Evolutionary conservation across 1,140 invertebrate genomes (phyloP), one percentile per base, ranked within the genome.

Genomic region (Oscheius sp.): DNA sequence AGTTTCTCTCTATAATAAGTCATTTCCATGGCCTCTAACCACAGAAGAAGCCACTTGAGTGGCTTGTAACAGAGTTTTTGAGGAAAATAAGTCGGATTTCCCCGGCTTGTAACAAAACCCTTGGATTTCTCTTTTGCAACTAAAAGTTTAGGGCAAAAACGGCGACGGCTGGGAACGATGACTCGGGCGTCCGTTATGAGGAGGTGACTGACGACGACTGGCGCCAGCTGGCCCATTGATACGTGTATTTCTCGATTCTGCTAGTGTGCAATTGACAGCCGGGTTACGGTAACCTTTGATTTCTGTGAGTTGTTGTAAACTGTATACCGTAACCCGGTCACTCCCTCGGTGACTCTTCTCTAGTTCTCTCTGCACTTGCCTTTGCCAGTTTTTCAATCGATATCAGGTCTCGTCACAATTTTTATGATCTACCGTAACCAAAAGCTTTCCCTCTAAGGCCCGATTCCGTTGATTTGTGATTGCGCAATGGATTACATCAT

Each of bases 341-440:
- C n/a, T n/a, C n/a, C 7, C 49, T 55, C 49, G 49, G 49, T 55
- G 49, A 20, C 4, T 55, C 28, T 7, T n/a, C n/a, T 55, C 49
- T 55, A 55, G 49, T 55, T 55, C 49, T 23, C n/a, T n/a, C n/a
- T n/a, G n/a, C n/a, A 42, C 49, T 55, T 55, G 49, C 49, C 49
- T 55, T 13, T 55, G 7, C 7, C 28, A 4, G 7, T 13, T 20
- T 55, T 55, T 15, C 4, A 20, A 4, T 55, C 28, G 49, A 42
- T 10, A 42, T 42, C 38, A 42, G 38, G 38, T 42, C 23, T 55
- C 49, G 4, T 55, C 49, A 55, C 4, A 13, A 23, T 55, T 23
- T 55, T 55, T n/a, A n/a, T 55, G 49, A 55, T 55, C 49, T 55
- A 4, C 49, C 49, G n/a, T n/a, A n/a, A n/a, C n/a, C 7, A 7